These are phyloP conservation scores for Poeciliopsis turrubarensis DNA, from an alignment of 2,113 vertebrate genomes.

Conservation along the genomic window DNA sequence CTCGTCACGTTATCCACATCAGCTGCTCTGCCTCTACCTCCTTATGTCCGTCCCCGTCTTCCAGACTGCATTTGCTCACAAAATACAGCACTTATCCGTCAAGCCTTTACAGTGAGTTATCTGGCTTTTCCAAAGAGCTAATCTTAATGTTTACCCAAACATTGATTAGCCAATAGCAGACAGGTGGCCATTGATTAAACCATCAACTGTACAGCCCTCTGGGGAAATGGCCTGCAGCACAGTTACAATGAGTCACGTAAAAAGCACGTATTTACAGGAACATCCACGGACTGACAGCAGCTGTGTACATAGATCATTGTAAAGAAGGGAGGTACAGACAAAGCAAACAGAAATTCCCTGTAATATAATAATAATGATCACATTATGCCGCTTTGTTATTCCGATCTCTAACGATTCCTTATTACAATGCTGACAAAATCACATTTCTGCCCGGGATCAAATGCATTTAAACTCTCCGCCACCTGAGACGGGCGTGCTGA, in stretches of 20 bases:
- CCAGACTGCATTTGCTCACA: conserved; percentile 33
- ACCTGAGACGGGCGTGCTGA: conserved; percentile 47
- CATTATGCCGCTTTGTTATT: conserved; percentile 66
- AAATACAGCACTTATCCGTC: conserved; percentile 28
- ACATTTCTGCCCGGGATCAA: conserved; percentile 57
- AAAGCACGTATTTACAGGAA: conserved; percentile 35
- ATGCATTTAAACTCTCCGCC: conserved; percentile 53
- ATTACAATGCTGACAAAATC: conserved; percentile 68
- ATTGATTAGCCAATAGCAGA: conserved; percentile 61
- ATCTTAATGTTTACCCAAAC: conserved; percentile 63
- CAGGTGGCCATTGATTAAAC: conserved; percentile 57
- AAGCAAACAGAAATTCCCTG: conserved; percentile 61
- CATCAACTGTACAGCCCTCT: conserved; percentile 45
- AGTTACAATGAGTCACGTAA: conserved; percentile 18
- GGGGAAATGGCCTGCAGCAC: conserved; percentile 41
- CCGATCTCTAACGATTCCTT: conserved; percentile 53
- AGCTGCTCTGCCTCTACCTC: conserved; percentile 20
- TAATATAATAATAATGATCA: conserved; percentile 67
- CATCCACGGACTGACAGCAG: conserved; percentile 34
- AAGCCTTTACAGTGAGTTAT: conserved; percentile 54
- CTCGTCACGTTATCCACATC: conserved; percentile 22
- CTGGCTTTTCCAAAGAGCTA: conserved; percentile 38
- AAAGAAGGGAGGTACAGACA: conserved; percentile 42
- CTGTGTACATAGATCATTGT: conserved; percentile 56
- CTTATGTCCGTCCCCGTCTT: conserved; percentile 12